These are phyloP conservation scores for Vanacampus margaritifer DNA, from an alignment of 2,113 vertebrate species.

Conservation along the genomic window DNA sequence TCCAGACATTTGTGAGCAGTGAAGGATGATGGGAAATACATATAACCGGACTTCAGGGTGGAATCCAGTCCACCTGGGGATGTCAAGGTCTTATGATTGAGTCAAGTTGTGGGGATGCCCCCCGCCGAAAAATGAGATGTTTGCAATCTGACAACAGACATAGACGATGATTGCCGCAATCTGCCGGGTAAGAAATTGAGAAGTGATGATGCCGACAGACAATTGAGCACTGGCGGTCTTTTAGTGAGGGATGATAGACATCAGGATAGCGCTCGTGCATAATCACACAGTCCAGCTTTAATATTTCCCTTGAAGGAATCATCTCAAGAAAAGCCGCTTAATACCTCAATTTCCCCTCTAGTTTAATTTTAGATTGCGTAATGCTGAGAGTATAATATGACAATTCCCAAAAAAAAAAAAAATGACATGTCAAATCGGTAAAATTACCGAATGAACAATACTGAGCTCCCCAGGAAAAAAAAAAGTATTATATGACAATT, in stretches of 20 bases:
- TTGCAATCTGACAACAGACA: neutral
- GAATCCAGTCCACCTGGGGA: constrained; percentile 12
- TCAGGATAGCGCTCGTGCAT: constrained; percentile 2
- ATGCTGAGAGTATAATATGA: neutral
- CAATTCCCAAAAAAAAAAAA: no score
- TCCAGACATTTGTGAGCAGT: constrained; percentile 15
- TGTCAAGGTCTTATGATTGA: constrained; percentile 4
- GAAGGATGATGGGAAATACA: constrained; percentile 23
- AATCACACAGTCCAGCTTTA: constrained; percentile 42
- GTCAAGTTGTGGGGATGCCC: constrained; percentile 10
- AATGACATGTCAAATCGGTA: no score
- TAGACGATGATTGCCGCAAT: constrained; percentile 16
- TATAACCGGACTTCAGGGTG: constrained; percentile 7
- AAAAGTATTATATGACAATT: neutral
- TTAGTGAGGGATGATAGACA: constrained; percentile 24
- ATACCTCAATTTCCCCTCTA: constrained; percentile 17
- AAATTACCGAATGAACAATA: no score
- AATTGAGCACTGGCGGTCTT: constrained; percentile 48
- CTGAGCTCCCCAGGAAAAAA: no score
- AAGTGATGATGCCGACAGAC: constrained; percentile 40
- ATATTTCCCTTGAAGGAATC: constrained; percentile 14
- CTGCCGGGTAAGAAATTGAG: constrained; percentile 17
- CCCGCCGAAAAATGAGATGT: neutral
- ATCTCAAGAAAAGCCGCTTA: neutral
- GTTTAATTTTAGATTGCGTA: constrained; percentile 1